A percentile compares a stretch with the other conserved stretches of the same genome.
Conservation (phyloP, 2,888 invertebrate genomes). For the Cheilosia vulpina region DNA sequence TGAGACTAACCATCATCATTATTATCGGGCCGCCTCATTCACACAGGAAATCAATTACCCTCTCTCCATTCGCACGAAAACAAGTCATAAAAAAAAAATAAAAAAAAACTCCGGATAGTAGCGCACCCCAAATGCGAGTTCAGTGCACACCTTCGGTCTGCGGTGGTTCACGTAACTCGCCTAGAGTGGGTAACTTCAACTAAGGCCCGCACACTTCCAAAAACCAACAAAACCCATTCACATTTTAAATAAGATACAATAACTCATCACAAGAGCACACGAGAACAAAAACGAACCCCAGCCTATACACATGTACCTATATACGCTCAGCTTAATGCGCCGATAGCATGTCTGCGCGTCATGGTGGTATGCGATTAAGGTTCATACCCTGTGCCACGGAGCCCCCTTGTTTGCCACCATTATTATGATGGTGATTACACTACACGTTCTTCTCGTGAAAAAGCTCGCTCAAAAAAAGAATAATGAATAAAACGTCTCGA, state of each 20-base stretch:
- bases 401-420: not conserved
- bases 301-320: constrained; percentile 3
- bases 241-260: constrained; percentile 53
- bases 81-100: not conserved
- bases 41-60: constrained; percentile 45
- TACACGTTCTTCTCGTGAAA: constrained; percentile 58
- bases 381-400: constrained; percentile 45
- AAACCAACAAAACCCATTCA: constrained; percentile 59
- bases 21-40: constrained; percentile 7
- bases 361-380: constrained; percentile 61
- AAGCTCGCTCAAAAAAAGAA: constrained; percentile 33
- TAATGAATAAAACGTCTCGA: constrained; percentile 11
- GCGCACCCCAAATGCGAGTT: constrained; percentile 37
- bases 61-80: constrained; percentile 17
- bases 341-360: constrained; percentile 69
- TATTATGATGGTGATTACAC: constrained; percentile 47
- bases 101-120: not conserved
- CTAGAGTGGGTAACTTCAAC: constrained; percentile 27
- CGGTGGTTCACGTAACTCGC: constrained; percentile 5
- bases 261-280: constrained; percentile 63
- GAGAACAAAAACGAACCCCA: constrained; percentile 33
- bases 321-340: constrained; percentile 68
- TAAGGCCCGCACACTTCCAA: constrained; percentile 45
- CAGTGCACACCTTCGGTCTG: constrained; percentile 42
- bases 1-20: constrained; percentile 4